These are phyloP conservation scores for Suillia variegata DNA, from an alignment of 2,888 invertebrate genomes.

Conservation along the genomic window DNA sequence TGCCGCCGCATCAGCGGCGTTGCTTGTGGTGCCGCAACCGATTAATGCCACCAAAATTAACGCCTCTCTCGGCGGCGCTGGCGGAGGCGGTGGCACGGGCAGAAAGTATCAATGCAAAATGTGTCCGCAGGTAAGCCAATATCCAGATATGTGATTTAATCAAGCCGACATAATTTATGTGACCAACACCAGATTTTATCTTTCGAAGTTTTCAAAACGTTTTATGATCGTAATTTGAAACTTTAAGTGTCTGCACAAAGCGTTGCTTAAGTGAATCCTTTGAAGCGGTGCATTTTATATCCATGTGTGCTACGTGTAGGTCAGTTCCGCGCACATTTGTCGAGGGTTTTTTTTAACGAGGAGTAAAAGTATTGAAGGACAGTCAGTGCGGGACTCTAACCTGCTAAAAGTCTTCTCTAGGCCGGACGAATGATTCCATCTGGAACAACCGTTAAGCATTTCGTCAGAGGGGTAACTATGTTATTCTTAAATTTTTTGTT, in stretches of 20 bases:
- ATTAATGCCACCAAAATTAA: constrained; percentile 73
- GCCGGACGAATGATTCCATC: no score
- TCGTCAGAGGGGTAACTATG: no score
- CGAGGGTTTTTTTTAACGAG: no score
- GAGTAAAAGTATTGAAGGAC: no score
- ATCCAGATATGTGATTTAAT: neutral
- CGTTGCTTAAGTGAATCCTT: no score
- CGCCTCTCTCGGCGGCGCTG: constrained; percentile 53
- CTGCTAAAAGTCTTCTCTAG: no score
- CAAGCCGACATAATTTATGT: neutral
- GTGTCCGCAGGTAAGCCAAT: constrained; percentile 88
- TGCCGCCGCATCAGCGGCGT: constrained; percentile 67
- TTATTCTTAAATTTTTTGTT: no score
- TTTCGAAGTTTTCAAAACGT: neutral
- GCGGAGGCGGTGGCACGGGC: constrained; percentile 54
- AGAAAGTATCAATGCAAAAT: constrained; percentile 95
- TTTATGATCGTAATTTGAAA: neutral
- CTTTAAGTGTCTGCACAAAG: neutral
- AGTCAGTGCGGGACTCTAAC: no score
- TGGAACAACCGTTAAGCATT: no score
- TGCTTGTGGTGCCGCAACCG: constrained; percentile 89
- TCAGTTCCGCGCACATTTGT: no score
- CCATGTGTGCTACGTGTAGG: neutral
- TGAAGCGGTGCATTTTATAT: no score
- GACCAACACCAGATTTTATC: neutral